phyloP scores from a whole-genome alignment of 2,797 vertebrate species.

The Ctenopoma kingsleyae region DNA sequence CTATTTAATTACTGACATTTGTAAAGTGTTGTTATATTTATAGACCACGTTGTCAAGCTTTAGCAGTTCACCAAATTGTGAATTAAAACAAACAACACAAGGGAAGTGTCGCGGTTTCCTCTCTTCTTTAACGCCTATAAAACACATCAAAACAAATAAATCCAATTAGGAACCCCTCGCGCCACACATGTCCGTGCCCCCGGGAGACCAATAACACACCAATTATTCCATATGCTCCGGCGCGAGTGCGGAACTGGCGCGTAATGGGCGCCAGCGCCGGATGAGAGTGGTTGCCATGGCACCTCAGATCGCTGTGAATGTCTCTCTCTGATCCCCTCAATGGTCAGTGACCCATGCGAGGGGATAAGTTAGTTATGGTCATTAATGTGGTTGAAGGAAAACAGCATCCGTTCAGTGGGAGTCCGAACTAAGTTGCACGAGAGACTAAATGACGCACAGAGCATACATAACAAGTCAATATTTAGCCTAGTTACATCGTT shows the following conservation, averaged over 20 bases:
- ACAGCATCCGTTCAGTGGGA: conserved; percentile 48
- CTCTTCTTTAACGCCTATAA: conserved; percentile 68
- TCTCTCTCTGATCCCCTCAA: conserved; percentile 57
- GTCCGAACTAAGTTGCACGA: conserved; percentile 20
- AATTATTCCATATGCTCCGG: conserved; percentile 82
- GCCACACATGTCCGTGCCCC: conserved; percentile 77
- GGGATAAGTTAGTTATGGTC: conserved; percentile 74
- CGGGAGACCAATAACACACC: conserved; percentile 82
- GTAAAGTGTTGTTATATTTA: conserved; percentile 25
- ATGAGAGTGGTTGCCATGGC: conserved; percentile 80
- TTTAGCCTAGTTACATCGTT: conserved; percentile 26
- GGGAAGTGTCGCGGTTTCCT: conserved; percentile 41
- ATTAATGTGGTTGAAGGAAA: conserved; percentile 68
- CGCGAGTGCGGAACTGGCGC: conserved; percentile 67
- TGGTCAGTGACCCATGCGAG: conserved; percentile 70
- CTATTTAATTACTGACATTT: conserved; percentile 20
- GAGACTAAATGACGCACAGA: conserved; percentile 34
- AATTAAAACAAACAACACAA: conserved; percentile 54
- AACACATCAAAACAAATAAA: conserved; percentile 83
- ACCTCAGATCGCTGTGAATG: conserved; percentile 61
- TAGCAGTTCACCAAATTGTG: conserved; percentile 37
- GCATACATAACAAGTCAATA: conserved; percentile 2
- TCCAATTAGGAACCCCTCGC: conserved; percentile 79
- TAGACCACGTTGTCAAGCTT: neutral
- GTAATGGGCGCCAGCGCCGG: conserved; percentile 73